phyloP scores from a whole-genome alignment of 2,888 invertebrate genomes.

The Pyrrhosoma nymphula region DNA sequence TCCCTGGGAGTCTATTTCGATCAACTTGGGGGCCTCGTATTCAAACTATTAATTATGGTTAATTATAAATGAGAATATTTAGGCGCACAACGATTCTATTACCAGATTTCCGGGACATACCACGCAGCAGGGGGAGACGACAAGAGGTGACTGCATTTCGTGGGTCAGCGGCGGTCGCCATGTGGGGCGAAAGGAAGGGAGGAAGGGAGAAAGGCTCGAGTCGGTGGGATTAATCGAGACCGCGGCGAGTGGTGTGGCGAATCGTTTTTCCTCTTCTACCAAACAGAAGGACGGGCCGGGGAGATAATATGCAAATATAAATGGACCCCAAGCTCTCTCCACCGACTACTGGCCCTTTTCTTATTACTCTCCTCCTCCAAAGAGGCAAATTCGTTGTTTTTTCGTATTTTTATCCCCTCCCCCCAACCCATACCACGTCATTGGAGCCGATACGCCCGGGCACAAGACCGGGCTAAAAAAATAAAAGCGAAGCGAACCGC shows the following conservation, averaged over 20 bases:
- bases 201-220: neutral
- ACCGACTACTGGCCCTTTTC: neutral
- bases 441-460: neutral
- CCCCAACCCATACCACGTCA: neutral
- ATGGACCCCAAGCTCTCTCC: neutral
- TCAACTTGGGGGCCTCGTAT: too few species aligned
- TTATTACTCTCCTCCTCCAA: neutral
- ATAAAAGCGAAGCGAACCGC: neutral
- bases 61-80: too few species aligned
- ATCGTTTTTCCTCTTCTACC: neutral
- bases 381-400: neutral
- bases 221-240: neutral
- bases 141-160: neutral
- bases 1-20: too few species aligned
- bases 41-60: too few species aligned
- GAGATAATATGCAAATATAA: neutral
- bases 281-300: neutral
- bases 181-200: neutral
- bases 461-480: neutral
- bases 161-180: too few species aligned
- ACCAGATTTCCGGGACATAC: neutral
- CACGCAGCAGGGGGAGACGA: too few species aligned
- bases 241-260: neutral
- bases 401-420: neutral
- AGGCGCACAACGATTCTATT: neutral